Evolutionary conservation across 2,113 vertebrate genomes (phyloP).

Genomic region (Onychostruthus taczanowskii): DNA sequence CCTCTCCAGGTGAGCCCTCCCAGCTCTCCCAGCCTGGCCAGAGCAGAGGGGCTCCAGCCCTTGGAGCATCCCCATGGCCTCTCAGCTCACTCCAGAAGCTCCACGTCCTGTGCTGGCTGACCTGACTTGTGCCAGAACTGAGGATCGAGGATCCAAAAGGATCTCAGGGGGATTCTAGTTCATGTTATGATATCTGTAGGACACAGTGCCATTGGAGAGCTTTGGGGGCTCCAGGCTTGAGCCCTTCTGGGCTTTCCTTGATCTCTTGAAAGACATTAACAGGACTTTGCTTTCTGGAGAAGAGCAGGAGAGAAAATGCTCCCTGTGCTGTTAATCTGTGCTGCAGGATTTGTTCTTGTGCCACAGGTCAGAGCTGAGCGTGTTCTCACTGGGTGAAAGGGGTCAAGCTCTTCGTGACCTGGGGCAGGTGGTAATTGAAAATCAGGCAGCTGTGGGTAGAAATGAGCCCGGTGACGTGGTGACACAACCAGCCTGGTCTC

Average conservation of each 20-base stretch:
- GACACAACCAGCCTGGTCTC: neutral
- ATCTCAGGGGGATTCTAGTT: neutral
- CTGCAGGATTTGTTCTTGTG: neutral
- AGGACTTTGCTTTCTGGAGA: neutral
- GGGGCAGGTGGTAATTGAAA: neutral
- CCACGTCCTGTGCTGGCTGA: neutral
- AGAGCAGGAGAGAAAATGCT: neutral
- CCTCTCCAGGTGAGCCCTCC: neutral
- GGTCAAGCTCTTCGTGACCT: neutral
- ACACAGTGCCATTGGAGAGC: neutral
- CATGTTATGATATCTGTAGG: neutral
- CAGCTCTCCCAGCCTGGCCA: neutral
- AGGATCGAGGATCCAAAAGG: rapidly evolving
- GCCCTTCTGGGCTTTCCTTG: neutral
- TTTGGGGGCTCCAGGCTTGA: neutral
- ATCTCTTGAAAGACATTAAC: neutral
- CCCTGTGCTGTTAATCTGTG: neutral
- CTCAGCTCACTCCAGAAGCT: neutral
- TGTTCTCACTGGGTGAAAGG: neutral
- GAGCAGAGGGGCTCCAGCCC: neutral
- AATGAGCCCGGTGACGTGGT: neutral
- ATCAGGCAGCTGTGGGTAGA: neutral
- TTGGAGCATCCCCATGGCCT: rapidly evolving
- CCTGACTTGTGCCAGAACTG: neutral
- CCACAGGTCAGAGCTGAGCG: neutral